Evolutionary conservation across 2,888 invertebrate species (phyloP).

Genomic region (Aspidiotus destructor): DNA sequence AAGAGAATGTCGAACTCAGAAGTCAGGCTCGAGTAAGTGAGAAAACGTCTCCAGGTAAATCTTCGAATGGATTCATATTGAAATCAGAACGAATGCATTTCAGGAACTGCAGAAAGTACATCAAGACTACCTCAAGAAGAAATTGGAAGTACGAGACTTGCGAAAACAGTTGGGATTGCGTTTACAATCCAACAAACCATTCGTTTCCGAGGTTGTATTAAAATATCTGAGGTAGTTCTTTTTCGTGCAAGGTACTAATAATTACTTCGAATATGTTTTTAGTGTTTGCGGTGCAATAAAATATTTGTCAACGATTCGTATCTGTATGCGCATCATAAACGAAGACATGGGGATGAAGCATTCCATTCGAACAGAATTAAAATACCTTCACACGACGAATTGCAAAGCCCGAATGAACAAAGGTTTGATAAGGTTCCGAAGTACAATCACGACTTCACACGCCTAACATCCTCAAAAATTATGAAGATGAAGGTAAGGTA

Average conservation of each 20-base stretch:
- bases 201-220: not conserved
- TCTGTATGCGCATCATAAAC: not conserved
- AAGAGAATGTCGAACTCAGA: not conserved
- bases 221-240: too few relatives aligned
- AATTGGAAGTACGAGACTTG: not conserved
- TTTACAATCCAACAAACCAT: not conserved
- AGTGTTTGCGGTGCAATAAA: not conserved
- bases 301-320: not conserved
- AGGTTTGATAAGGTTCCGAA: too few relatives aligned
- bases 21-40: not conserved
- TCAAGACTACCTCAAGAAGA: not conserved
- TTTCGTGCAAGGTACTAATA: not conserved
- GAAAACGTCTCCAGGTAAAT: not conserved
- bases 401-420: too few relatives aligned
- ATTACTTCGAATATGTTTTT: not conserved
- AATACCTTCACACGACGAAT: too few relatives aligned
- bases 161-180: not conserved
- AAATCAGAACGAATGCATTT: not conserved
- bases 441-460: too few relatives aligned
- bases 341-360: not conserved
- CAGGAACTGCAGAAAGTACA: not conserved
- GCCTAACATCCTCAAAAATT: not conserved
- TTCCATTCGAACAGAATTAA: not conserved
- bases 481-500: constrained; percentile 3
- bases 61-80: too few relatives aligned